Conservation (phyloP, 1,140 invertebrate genomes). For the Saccostrea cuccullata region DNA sequence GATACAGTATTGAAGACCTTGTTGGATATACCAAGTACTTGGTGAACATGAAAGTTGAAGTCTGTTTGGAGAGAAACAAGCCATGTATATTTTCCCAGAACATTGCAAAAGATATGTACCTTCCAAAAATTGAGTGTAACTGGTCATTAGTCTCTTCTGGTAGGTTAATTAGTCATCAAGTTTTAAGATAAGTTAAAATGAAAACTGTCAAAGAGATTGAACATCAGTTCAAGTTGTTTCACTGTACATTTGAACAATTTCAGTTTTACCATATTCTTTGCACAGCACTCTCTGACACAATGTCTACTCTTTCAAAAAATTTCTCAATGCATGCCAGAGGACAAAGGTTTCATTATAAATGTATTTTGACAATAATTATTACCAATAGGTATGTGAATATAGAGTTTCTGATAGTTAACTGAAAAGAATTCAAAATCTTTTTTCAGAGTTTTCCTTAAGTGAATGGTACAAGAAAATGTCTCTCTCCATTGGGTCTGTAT, state of each 20-base stretch:
- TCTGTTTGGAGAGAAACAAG: constrained; percentile 42
- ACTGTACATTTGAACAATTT: too few relatives aligned
- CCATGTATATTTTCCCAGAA: constrained; percentile 8
- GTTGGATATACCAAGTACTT: constrained; percentile 38
- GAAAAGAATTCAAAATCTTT: background rate
- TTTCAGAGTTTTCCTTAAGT: constrained; percentile 29
- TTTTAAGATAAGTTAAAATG: too few relatives aligned
- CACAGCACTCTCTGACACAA: too few relatives aligned
- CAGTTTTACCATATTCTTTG: too few relatives aligned
- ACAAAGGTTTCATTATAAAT: too few relatives aligned
- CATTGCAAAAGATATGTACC: constrained; percentile 34
- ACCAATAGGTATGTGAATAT: too few relatives aligned
- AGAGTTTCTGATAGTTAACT: too few relatives aligned
- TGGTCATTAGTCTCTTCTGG: background rate
- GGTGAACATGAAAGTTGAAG: constrained; percentile 37
- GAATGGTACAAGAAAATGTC: constrained; percentile 1
- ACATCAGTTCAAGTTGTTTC: too few relatives aligned
- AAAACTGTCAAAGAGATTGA: too few relatives aligned
- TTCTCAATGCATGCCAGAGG: too few relatives aligned
- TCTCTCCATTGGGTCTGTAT: background rate
- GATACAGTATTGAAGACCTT: constrained; percentile 27
- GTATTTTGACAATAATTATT: too few relatives aligned
- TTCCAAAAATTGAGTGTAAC: constrained; percentile 42
- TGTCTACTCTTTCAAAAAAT: too few relatives aligned
- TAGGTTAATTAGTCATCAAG: background rate